Evolutionary conservation across 2,797 vertebrate species (phyloP).

Genomic region (Pseudochirops cupreus): DNA sequence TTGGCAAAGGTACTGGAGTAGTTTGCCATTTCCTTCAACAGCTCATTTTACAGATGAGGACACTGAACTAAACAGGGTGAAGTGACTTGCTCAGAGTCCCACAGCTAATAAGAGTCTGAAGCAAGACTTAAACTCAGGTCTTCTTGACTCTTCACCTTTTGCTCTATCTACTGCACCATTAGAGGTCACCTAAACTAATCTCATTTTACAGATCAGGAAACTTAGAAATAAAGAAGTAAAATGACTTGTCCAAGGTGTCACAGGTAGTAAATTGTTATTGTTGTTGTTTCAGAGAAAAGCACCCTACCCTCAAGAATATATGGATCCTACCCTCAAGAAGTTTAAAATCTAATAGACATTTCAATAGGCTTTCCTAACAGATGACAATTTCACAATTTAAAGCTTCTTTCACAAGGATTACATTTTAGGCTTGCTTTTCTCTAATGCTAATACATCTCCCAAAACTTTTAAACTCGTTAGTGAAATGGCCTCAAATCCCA

Average conservation of each 20-base stretch:
- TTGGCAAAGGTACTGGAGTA: not conserved
- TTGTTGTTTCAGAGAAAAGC: not conserved
- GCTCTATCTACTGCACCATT: not conserved
- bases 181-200: not conserved
- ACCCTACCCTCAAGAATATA: not conserved
- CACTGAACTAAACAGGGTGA: not conserved
- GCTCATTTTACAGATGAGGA: not conserved
- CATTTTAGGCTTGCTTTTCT: not conserved
- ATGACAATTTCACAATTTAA: not conserved
- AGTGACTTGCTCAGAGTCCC: not conserved
- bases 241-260: not conserved
- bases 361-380: constrained; percentile 29
- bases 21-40: not conserved
- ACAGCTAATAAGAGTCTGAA: not conserved
- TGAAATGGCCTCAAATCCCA: not conserved
- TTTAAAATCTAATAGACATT: not conserved
- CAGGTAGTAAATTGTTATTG: not conserved
- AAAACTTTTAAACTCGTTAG: not conserved
- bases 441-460: not conserved
- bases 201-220: not conserved
- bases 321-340: not conserved
- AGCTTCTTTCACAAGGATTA: constrained; percentile 2
- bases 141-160: not conserved
- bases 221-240: not conserved
- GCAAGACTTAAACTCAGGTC: not conserved